A percentile compares a stretch with the other conserved stretches of the same genome.
Evolutionary conservation across 2,797 vertebrate species (phyloP).

Genomic region (Cirrhinus molitorella): DNA sequence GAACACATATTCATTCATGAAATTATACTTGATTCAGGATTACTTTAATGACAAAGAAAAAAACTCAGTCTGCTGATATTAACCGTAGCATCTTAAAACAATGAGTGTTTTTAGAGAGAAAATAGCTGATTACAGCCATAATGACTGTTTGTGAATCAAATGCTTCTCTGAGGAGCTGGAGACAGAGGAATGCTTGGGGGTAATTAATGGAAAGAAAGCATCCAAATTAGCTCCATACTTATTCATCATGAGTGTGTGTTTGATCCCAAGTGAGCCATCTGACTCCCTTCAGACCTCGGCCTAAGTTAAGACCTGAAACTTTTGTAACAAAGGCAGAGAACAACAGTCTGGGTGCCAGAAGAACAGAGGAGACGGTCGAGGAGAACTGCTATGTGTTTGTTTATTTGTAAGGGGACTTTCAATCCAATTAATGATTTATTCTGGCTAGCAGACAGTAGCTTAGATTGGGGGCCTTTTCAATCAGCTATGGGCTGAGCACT

Average conservation of each 20-base stretch:
- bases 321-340: conserved; percentile 47
- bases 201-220: conserved; percentile 54
- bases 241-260: conserved; percentile 51
- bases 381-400: conserved; percentile 36
- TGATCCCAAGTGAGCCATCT: conserved; percentile 54
- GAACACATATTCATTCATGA: conserved; percentile 26
- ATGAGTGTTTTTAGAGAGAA: conserved; percentile 41
- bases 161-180: conserved; percentile 48
- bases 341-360: conserved; percentile 52
- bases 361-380: conserved; percentile 36
- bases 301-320: conserved; percentile 48
- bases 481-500: conserved; percentile 28
- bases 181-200: conserved; percentile 52
- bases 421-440: conserved; percentile 54
- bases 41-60: conserved; percentile 30
- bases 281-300: conserved; percentile 46
- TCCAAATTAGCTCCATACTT: conserved; percentile 44
- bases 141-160: conserved; percentile 55
- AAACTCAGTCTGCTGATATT: conserved; percentile 26
- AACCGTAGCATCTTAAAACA: conserved; percentile 20
- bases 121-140: conserved; percentile 52
- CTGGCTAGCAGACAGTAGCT: conserved; percentile 13
- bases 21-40: conserved; percentile 19
- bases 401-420: conserved; percentile 50
- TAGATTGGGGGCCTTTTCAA: conserved; percentile 36